phyloP scores from a whole-genome alignment of 1,140 invertebrate species.

The Procambarus clarkii region DNA sequence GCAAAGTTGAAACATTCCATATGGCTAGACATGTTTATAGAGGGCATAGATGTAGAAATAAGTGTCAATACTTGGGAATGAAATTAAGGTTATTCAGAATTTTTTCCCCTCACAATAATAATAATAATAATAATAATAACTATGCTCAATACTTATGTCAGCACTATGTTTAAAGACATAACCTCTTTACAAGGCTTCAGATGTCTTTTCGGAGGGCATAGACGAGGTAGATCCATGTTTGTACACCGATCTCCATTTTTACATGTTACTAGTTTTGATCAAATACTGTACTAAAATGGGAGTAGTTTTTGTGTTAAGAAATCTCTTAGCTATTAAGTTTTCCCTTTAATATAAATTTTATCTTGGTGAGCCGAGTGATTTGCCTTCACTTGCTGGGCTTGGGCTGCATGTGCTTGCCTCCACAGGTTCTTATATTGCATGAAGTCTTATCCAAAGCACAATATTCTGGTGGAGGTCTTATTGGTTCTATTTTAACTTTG shows the following conservation, averaged over 20 bases:
- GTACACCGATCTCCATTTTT: slow-evolving; percentile 11
- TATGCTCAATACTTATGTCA: not conserved
- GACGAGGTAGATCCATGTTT: slow-evolving; percentile 37
- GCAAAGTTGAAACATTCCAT: no score
- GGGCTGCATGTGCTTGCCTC: slow-evolving; percentile 55
- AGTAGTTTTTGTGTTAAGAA: slow-evolving; percentile 7
- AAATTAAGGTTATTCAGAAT: not conserved
- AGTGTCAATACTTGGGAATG: not conserved
- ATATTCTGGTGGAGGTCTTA: slow-evolving; percentile 11
- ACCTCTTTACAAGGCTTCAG: slow-evolving; percentile 54
- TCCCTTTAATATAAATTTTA: not conserved
- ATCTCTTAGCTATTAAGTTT: slow-evolving; percentile 17
- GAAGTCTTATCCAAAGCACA: slow-evolving; percentile 62
- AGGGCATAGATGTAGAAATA: not conserved
- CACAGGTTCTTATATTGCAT: slow-evolving; percentile 39
- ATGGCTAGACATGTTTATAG: not conserved
- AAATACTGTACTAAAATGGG: not conserved
- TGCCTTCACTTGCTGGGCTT: slow-evolving; percentile 30
- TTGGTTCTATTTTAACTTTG: not conserved
- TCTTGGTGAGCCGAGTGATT: slow-evolving; percentile 29
- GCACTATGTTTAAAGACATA: slow-evolving; percentile 15
- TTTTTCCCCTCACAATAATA: not conserved
- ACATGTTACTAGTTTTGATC: not conserved
- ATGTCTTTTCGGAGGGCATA: slow-evolving; percentile 42
- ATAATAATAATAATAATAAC: not conserved